Conservation (phyloP, 2,888 invertebrate species). For the Tetrapedia diversipes region DNA sequence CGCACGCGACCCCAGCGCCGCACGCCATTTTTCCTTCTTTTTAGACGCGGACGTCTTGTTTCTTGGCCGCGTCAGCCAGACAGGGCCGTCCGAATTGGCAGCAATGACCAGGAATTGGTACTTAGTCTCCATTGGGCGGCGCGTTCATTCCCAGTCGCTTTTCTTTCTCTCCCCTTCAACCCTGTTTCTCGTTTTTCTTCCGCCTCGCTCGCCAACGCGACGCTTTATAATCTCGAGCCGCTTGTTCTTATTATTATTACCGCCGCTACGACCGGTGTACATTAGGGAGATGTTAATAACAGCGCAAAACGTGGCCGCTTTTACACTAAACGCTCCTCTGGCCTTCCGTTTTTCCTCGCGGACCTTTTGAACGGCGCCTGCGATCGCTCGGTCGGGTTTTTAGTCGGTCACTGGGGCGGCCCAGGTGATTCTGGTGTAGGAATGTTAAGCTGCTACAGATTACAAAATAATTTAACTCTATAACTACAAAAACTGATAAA, state of each 20-base stretch:
- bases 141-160: conserved; percentile 10
- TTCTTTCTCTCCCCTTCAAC: background rate
- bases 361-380: background rate
- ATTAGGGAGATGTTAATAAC: conserved; percentile 26
- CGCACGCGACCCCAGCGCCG: conserved; percentile 63
- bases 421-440: too few relatives aligned
- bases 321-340: conserved; percentile 16
- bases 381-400: background rate
- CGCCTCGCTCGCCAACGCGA: background rate
- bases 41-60: conserved; percentile 55
- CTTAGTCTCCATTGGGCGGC: conserved; percentile 43
- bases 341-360: background rate
- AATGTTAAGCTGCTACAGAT: too few relatives aligned
- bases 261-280: background rate
- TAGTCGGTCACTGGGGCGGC: background rate
- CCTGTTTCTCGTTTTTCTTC: background rate
- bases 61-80: conserved; percentile 31
- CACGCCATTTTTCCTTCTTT: conserved; percentile 47
- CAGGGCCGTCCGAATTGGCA: conserved; percentile 43
- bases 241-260: conserved; percentile 31
- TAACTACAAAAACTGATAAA: too few relatives aligned
- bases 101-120: conserved; percentile 38
- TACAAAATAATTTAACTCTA: too few relatives aligned
- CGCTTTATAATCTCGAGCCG: conserved; percentile 47
- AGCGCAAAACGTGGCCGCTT: conserved; percentile 2